A percentile compares a stretch with the other conserved stretches of the same genome.
Evolutionary conservation across 2,888 invertebrate genomes (phyloP).

Genomic region (Branchipolynoe longqiensis): DNA sequence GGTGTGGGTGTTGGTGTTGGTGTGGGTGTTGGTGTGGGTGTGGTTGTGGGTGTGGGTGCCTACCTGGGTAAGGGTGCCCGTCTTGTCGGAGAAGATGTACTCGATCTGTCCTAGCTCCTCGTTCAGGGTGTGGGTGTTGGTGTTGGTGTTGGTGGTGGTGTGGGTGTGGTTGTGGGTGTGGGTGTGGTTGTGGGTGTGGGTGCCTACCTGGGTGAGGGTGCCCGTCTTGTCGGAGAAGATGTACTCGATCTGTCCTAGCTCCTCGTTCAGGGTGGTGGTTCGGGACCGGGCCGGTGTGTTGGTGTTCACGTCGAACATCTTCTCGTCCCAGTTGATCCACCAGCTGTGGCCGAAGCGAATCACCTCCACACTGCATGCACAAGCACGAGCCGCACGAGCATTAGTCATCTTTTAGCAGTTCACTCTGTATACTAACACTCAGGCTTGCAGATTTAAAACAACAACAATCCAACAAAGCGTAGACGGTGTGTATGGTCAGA

Average conservation of each 20-base stretch:
- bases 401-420: no score
- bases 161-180: no score
- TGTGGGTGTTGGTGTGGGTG: no score
- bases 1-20: no score
- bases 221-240: slow-evolving; percentile 99
- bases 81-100: slow-evolving; percentile 99
- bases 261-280: slow-evolving; percentile 99
- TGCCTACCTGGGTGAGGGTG: slow-evolving; percentile 92
- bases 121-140: slow-evolving; percentile 97
- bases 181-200: slow-evolving; percentile 89
- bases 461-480: no score
- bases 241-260: slow-evolving; percentile 99
- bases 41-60: no score
- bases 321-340: slow-evolving; percentile 99
- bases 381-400: no score
- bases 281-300: slow-evolving; percentile 93
- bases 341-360: slow-evolving; percentile 99
- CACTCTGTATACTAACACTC: no score
- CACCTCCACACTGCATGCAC: slow-evolving; percentile 88
- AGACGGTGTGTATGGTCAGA: no score
- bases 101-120: no score
- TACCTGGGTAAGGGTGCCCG: slow-evolving; percentile 95
- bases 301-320: slow-evolving; percentile 96
- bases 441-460: no score
- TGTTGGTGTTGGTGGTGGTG: no score